Evolutionary conservation across 2,797 vertebrate genomes (phyloP).

Genomic region (Galago senegalensis): DNA sequence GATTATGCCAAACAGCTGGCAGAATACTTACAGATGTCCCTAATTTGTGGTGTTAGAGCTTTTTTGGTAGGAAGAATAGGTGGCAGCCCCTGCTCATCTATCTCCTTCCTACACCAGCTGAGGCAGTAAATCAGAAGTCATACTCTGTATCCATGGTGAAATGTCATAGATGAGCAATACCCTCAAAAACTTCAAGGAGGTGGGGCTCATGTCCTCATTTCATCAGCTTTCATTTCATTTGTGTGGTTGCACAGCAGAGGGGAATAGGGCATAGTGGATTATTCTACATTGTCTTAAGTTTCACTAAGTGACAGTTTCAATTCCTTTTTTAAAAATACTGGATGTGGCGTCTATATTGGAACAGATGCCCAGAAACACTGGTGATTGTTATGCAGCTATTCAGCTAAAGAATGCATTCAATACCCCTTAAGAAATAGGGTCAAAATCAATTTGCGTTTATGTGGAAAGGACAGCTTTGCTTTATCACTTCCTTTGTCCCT

Average conservation of each 20-base stretch:
- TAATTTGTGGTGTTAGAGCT: neutral
- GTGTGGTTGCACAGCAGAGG: neutral
- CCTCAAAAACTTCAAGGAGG: neutral
- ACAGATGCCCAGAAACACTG: neutral
- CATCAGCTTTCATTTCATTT: neutral
- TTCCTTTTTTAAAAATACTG: neutral
- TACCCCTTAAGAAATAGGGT: neutral
- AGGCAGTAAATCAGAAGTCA: neutral
- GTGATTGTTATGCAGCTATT: neutral
- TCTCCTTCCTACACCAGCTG: neutral
- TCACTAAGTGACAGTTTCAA: neutral
- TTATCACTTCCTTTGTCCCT: slow-evolving; percentile 16
- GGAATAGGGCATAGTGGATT: neutral
- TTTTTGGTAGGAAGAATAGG: neutral
- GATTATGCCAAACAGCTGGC: neutral
- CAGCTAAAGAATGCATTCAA: slow-evolving; percentile 15
- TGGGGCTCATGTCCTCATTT: neutral
- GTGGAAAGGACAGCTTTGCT: neutral
- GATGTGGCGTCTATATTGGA: neutral
- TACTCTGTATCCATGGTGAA: neutral
- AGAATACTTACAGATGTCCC: neutral
- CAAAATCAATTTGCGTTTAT: slow-evolving; percentile 3
- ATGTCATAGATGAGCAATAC: neutral
- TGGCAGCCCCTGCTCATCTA: neutral
- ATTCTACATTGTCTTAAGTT: slow-evolving; percentile 24